These are phyloP conservation scores for Ichneumoninae sp. DNA, from an alignment of 2,888 invertebrate genomes.

Conservation along the genomic window DNA sequence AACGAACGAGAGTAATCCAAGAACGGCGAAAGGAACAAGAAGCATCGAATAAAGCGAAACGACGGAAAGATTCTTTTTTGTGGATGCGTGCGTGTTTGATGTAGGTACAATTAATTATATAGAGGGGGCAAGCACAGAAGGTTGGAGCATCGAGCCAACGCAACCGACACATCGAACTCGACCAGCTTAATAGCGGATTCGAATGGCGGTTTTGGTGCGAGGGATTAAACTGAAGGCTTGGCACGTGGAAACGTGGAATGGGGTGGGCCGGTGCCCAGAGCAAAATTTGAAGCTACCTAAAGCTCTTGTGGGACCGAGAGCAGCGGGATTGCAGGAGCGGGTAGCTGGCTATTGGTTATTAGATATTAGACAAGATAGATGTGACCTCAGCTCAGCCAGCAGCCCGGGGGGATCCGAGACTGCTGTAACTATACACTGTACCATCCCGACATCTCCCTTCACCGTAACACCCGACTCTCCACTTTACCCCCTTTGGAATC, in stretches of 20 bases:
- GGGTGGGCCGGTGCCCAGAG: neutral
- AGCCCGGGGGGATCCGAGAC: conserved; percentile 37
- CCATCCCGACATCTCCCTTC: conserved; percentile 22
- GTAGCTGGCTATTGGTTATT: conserved; percentile 60
- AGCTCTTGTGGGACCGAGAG: conserved; percentile 33
- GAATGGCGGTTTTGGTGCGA: neutral
- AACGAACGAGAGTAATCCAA: neutral
- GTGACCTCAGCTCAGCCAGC: conserved; percentile 38
- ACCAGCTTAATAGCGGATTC: neutral
- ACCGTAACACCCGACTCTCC: neutral
- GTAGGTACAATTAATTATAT: neutral
- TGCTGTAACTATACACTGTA: conserved; percentile 54
- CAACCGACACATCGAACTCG: neutral
- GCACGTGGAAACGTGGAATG: conserved; percentile 1
- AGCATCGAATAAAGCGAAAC: neutral
- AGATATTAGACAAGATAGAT: conserved; percentile 65
- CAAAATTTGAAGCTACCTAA: conserved; percentile 18
- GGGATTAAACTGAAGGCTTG: conserved; percentile 15
- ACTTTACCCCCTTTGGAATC: conserved; percentile 11
- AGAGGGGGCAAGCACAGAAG: neutral
- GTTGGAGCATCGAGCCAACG: neutral
- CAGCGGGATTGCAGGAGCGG: neutral
- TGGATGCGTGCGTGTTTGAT: neutral
- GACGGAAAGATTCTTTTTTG: neutral
- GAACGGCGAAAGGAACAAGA: neutral